Evolutionary conservation across 2,797 vertebrate genomes (phyloP).

Genomic region (Pteronotus mesoamericanus): DNA sequence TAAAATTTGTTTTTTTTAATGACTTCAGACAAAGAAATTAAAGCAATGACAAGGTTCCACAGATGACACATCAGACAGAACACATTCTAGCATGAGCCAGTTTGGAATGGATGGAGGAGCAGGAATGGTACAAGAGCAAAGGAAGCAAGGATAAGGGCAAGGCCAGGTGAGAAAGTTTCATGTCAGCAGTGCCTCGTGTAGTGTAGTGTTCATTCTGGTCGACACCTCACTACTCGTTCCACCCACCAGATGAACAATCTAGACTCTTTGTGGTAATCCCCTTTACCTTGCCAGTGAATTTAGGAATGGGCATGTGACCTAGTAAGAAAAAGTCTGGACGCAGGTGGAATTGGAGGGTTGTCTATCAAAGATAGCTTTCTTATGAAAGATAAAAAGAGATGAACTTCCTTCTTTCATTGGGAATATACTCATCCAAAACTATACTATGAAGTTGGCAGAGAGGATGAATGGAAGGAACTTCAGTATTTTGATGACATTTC

Average conservation of each 20-base stretch:
- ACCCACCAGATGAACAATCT: neutral
- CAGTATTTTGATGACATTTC: neutral
- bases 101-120: neutral
- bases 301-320: neutral
- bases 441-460: neutral
- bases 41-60: neutral
- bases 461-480: neutral
- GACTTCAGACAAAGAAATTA: neutral
- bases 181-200: neutral
- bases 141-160: neutral
- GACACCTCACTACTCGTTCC: neutral
- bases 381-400: neutral
- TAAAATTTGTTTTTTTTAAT: neutral
- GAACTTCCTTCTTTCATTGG: neutral
- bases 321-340: neutral
- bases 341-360: neutral
- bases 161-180: neutral
- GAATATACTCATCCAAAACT: neutral
- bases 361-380: neutral
- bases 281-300: neutral
- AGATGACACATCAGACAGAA: neutral
- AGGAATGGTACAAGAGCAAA: neutral
- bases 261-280: neutral
- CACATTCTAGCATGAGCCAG: neutral
- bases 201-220: too few species aligned